Base-by-base conservation (phyloP, 1,140 invertebrate species). In the Lethocerus indicus region DNA sequence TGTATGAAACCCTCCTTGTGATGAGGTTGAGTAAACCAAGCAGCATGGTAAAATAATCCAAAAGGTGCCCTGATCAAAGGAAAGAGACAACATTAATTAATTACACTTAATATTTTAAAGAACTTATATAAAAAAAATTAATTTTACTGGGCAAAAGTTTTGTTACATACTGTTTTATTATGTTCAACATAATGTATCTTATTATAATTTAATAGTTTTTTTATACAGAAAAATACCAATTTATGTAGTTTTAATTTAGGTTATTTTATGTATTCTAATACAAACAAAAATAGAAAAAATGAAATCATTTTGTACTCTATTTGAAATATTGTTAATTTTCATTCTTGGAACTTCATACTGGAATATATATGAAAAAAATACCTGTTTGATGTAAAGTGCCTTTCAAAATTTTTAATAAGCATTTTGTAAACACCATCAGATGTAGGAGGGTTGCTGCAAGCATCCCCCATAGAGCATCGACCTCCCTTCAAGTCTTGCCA, bases 401-500 rank as follows among this genome's bases (percentile, higher is more conserved):
- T 74, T 60, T 93, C 83, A 61, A 93, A 93, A 63, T 94, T 94
- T 63, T 93, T 93, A 65, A 90, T 79, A 13, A 94, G 71, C 85
- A 92, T 89, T 65, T 93, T 90, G 62, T 85, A 88, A 13, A 94
- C 88, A 46, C 83, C 85, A 58, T 91, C 87, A 20, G 86, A 69
- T 49, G 85, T 83, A 1, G 85, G 76, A 40, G 88, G 88, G 60
- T 92, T 92, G 24, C 83, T 85, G 60, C 91, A 95, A 43, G 88
- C 89, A 58, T 95, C 91, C 49, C 85, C 89, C 89, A 94, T 94
- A 4, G 88, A 92, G 62, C 90, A 95, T 50, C 88, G 74, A 6
- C 88, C 88, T 20, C 88, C 88, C 59, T 89, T 91, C 54, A 93
- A 67, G 66, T 93, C 88, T 66, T 91, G 87, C 89, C 88, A 93